phyloP scores from a whole-genome alignment of 1,140 invertebrate species.

The Araneus ventricosus region DNA sequence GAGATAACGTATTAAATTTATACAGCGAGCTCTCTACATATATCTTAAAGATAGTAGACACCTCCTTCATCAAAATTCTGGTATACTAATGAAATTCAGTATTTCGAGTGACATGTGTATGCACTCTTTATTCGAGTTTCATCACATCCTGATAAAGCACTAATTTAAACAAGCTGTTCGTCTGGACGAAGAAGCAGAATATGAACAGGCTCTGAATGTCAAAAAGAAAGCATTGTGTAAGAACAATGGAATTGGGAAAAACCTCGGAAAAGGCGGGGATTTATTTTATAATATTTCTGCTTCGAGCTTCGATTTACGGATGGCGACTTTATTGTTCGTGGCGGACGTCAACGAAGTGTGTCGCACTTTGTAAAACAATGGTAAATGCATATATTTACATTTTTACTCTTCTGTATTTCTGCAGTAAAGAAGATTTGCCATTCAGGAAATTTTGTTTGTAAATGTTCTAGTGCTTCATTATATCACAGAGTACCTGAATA shows the following conservation, averaged over 20 bases:
- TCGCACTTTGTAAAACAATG: conserved; percentile 33
- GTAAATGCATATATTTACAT: conserved; percentile 22
- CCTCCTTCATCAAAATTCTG: too few relatives aligned
- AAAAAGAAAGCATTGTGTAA: conserved; percentile 8
- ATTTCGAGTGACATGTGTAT: too few relatives aligned
- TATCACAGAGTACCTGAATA: neutral
- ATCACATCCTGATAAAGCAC: neutral
- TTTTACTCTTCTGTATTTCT: conserved; percentile 1
- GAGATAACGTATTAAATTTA: too few relatives aligned
- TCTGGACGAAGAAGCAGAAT: neutral
- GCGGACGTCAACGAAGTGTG: neutral
- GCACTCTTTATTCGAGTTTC: neutral
- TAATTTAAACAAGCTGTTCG: neutral
- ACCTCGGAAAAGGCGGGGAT: neutral
- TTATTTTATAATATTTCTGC: conserved; percentile 21
- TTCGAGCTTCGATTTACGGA: neutral
- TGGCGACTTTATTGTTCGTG: neutral
- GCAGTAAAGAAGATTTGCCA: neutral
- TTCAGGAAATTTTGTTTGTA: neutral
- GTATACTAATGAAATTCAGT: too few relatives aligned
- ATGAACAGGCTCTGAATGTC: neutral
- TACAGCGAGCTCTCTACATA: too few relatives aligned
- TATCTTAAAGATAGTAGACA: too few relatives aligned
- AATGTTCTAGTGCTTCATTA: neutral
- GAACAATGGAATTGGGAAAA: neutral